Percentiles rank a stretch among this genome's conserved stretches.
Conservation (phyloP, 1,140 invertebrate genomes). For the Pemphigus obesinymphae region DNA sequence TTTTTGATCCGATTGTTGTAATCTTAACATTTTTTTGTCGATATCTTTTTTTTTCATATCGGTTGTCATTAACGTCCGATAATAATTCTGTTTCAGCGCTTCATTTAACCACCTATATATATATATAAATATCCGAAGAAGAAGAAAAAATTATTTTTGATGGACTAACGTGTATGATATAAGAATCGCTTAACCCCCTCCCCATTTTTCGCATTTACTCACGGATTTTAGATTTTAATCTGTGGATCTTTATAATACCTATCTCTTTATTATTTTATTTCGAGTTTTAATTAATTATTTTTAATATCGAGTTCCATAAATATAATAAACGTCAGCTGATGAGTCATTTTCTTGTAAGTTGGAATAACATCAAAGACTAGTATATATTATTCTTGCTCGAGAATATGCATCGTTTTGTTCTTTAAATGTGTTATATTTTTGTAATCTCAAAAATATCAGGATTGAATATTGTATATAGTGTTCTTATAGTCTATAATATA, state of each 20-base stretch:
- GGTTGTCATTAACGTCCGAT: neutral
- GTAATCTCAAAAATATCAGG: too few species aligned
- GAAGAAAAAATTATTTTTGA: constrained; percentile 2
- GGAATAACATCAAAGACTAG: neutral
- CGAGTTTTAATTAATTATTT: too few species aligned
- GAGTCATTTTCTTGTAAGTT: neutral
- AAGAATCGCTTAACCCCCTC: too few species aligned
- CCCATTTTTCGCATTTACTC: neutral
- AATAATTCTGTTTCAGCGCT: neutral
- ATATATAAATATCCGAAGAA: neutral
- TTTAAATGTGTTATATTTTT: too few species aligned
- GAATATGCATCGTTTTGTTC: neutral
- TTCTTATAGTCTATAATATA: too few species aligned
- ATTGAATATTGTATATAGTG: too few species aligned
- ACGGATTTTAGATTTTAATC: neutral
- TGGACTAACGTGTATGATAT: neutral
- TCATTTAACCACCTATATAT: neutral
- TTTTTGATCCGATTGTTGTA: neutral
- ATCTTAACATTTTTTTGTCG: neutral
- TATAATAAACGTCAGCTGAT: neutral
- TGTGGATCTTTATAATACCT: too few species aligned
- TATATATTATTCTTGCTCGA: too few species aligned
- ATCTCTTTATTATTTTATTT: too few species aligned
- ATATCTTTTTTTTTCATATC: neutral
- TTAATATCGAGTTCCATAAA: neutral